Evolutionary conservation across 2,888 invertebrate species (phyloP).

Genomic region (Apotomis betuletana): DNA sequence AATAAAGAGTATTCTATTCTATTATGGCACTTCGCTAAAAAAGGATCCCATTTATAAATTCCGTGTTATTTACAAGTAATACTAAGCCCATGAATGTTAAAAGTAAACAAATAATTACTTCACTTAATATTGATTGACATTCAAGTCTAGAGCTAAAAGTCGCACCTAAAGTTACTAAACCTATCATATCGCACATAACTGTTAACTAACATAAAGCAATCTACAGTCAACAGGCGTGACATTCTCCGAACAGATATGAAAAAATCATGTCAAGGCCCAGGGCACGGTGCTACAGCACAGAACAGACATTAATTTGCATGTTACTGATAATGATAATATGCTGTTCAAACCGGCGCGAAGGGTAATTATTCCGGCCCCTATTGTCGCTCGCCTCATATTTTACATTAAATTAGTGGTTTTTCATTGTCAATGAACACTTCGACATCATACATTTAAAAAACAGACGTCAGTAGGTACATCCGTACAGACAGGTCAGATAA

Average conservation of each 20-base stretch:
- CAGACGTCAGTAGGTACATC: background rate
- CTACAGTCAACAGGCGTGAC: constrained; percentile 45
- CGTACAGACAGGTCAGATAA: background rate
- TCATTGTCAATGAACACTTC: constrained; percentile 40
- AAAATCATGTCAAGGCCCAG: constrained; percentile 71
- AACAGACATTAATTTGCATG: constrained; percentile 59
- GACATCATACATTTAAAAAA: background rate
- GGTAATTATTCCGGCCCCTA: constrained; percentile 54
- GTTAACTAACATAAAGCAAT: constrained; percentile 33
- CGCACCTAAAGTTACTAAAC: constrained; percentile 38
- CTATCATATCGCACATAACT: constrained; percentile 37
- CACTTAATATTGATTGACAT: background rate
- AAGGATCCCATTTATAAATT: no score
- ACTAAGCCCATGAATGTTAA: background rate
- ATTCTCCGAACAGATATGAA: constrained; percentile 51
- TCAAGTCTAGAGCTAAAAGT: background rate
- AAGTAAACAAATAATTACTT: background rate
- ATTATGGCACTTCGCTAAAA: no score
- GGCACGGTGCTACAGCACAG: constrained; percentile 40
- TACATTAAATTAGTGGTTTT: constrained; percentile 38
- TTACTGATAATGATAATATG: constrained; percentile 60
- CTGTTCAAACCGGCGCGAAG: constrained; percentile 44
- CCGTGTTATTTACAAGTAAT: no score
- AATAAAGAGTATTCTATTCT: no score
- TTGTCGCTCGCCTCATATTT: constrained; percentile 48